phyloP scores from a whole-genome alignment of 2,797 vertebrate genomes.

The Typhlichthys subterraneus region DNA sequence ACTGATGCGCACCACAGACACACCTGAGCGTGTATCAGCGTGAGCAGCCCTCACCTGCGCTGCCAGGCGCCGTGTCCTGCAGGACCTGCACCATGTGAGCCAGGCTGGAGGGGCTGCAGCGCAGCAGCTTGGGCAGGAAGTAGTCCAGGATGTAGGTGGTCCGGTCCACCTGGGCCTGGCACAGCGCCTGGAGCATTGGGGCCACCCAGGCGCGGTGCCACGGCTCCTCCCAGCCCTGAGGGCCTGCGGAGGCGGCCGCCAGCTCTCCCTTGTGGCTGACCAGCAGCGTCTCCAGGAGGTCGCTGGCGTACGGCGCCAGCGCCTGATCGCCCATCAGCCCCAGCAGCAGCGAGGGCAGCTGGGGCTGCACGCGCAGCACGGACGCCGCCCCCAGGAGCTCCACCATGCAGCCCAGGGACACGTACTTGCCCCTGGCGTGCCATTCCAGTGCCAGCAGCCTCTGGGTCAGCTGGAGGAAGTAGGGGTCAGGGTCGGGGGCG shows the following conservation, averaged over 20 bases:
- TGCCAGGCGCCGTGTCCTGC: slow-evolving; percentile 64
- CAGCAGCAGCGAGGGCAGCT: slow-evolving; percentile 83
- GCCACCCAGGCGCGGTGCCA: slow-evolving; percentile 93
- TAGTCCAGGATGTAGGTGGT: slow-evolving; percentile 93
- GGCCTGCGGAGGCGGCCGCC: slow-evolving; percentile 30
- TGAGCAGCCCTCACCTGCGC: slow-evolving; percentile 49
- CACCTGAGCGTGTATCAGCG: background rate
- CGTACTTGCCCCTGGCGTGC: slow-evolving; percentile 92
- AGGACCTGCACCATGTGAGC: slow-evolving; percentile 89
- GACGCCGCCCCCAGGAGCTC: slow-evolving; percentile 83
- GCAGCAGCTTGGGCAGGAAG: slow-evolving; percentile 89
- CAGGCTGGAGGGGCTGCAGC: slow-evolving; percentile 88
- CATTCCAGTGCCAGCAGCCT: slow-evolving; percentile 87
- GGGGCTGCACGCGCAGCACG: slow-evolving; percentile 81
- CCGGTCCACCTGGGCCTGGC: slow-evolving; percentile 84
- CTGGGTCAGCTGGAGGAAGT: slow-evolving; percentile 78
- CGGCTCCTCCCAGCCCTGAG: slow-evolving; percentile 75
- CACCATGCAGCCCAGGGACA: slow-evolving; percentile 85
- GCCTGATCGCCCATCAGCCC: slow-evolving; percentile 90
- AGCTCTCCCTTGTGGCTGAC: slow-evolving; percentile 87
- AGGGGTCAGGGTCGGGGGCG: slow-evolving; percentile 70
- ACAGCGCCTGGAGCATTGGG: slow-evolving; percentile 87
- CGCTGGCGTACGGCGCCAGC: slow-evolving; percentile 89
- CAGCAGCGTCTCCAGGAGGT: slow-evolving; percentile 93
- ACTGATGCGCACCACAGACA: too few species aligned